Base-by-base conservation (phyloP, 2,113 vertebrate species). In the Trinectes maculatus region DNA sequence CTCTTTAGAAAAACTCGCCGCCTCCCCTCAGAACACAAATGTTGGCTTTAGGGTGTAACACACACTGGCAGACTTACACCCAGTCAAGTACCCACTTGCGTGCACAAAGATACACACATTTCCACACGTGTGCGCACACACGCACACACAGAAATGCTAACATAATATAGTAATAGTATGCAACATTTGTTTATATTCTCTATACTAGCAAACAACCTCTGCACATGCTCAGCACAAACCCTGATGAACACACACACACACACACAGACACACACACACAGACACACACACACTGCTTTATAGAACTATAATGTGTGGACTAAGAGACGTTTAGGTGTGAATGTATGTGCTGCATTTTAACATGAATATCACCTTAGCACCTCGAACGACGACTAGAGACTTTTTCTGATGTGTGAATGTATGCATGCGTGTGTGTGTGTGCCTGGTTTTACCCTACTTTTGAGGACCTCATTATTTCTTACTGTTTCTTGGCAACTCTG, bases 41-140 rank as follows among this genome's bases (percentile, higher is more conserved):
- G 77, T 85, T 89, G 73, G 80, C 77, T 84, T 87, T 82, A 77
- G 81, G 77, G 34, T 83, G 79, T 71, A 86, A 87, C 77, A 82
- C 82, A 82, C 53, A 61, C 68, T 80, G 42, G 22, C 61, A 64
- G 57, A 43, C 64, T 53, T 44, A 51, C 49, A 78, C 70, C 49
- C 71, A 59, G 75, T 66, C 46, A 77, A 56, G 53, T 64, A 58
- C 68, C 76, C 63, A 31, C 73, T 71, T 64, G 62, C 61, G 48
- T 15, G 28, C 46, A 34, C 64, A 55, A 11, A 25, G 10, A 24
- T 1, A 61, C 53, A 61, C 47, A 48, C 56, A 64, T 9, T 34
- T 33, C 18, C 58, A 55, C 47, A 44, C 60, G 39, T 40, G 71
- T 29, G 15, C 66, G 67, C 39, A 42, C 26, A 46, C 22, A 19